Conservation (phyloP, 2,888 invertebrate species). For the Drosophila paranaensis region DNA sequence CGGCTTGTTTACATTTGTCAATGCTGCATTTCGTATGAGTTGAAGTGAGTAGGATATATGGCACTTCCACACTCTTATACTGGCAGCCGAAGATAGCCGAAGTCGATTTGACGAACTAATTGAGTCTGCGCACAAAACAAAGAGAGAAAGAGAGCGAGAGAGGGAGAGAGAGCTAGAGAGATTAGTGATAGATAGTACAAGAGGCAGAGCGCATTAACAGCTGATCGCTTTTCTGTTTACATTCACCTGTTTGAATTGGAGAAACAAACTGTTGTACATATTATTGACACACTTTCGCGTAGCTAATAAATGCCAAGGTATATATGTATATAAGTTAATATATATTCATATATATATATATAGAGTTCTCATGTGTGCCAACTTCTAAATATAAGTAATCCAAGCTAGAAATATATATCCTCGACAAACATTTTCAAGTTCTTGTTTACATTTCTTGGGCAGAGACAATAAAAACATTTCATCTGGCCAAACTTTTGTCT, state of each 20-base stretch:
- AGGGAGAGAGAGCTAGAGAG: conserved; percentile 12
- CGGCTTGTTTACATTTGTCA: conserved; percentile 62
- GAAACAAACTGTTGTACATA: conserved; percentile 27
- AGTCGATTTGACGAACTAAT: conserved; percentile 22
- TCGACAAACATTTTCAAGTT: conserved; percentile 24
- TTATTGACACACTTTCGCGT: conserved; percentile 49
- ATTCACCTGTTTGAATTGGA: conserved; percentile 40
- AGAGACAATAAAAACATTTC: neutral
- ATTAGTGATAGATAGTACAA: neutral
- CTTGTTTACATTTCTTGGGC: conserved; percentile 17
- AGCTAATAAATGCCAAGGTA: conserved; percentile 4
- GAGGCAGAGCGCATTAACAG: conserved; percentile 24
- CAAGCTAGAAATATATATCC: conserved; percentile 22
- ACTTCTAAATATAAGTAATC: conserved; percentile 49
- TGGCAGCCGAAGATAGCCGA: conserved; percentile 32
- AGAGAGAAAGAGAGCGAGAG: conserved; percentile 10
- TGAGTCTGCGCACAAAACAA: conserved; percentile 45
- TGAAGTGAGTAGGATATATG: conserved; percentile 27
- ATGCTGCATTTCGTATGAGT: neutral
- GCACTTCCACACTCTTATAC: conserved; percentile 53
- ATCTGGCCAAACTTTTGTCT: neutral
- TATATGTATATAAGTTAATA: conserved; percentile 31
- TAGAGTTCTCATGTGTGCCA: conserved; percentile 47
- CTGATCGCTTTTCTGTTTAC: conserved; percentile 53
- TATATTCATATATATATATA: conserved; percentile 33